Percentiles rank a stretch among this genome's conserved stretches.
Conservation (phyloP, 2,888 invertebrate genomes). For the Plutella xylostella region DNA sequence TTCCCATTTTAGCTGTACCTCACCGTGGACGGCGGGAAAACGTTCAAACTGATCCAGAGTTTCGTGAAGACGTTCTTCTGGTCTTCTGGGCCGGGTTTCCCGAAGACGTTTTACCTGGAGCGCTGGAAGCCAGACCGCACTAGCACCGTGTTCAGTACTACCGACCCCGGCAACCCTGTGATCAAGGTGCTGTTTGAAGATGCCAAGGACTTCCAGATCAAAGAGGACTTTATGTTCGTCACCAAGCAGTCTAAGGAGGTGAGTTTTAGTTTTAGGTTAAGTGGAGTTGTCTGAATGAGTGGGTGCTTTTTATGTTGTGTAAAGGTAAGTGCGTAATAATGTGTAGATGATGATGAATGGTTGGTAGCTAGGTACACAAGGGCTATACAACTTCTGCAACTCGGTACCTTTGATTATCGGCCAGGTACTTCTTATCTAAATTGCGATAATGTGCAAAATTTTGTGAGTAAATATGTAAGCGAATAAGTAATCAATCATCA, state of each 20-base stretch:
- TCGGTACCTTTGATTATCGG: too few species aligned
- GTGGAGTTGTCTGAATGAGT: too few species aligned
- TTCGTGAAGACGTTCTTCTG: slow-evolving; percentile 85
- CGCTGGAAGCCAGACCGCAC: slow-evolving; percentile 71
- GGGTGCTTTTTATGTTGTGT: too few species aligned
- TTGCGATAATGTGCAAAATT: too few species aligned
- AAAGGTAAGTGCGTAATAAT: too few species aligned
- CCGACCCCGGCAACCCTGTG: slow-evolving; percentile 54
- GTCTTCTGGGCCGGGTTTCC: slow-evolving; percentile 64
- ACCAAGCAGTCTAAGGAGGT: slow-evolving; percentile 75
- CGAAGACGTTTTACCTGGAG: slow-evolving; percentile 75
- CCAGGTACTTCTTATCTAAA: too few species aligned
- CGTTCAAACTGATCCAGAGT: slow-evolving; percentile 76
- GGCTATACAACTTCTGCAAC: too few species aligned
- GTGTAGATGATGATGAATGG: too few species aligned
- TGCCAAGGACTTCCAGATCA: slow-evolving; percentile 85
- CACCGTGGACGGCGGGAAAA: slow-evolving; percentile 79
- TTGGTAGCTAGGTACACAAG: too few species aligned
- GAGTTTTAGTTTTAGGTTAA: too few species aligned
- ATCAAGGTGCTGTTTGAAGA: slow-evolving; percentile 70
- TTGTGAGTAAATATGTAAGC: too few species aligned
- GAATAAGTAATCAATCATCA: too few species aligned
- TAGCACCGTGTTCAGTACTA: slow-evolving; percentile 79
- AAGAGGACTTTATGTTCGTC: slow-evolving; percentile 88
- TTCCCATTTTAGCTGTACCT: slow-evolving; percentile 78